Percentiles rank a stretch among this genome's conserved stretches.
Evolutionary conservation across 2,797 vertebrate genomes (phyloP).

Genomic region (Avahi laniger): DNA sequence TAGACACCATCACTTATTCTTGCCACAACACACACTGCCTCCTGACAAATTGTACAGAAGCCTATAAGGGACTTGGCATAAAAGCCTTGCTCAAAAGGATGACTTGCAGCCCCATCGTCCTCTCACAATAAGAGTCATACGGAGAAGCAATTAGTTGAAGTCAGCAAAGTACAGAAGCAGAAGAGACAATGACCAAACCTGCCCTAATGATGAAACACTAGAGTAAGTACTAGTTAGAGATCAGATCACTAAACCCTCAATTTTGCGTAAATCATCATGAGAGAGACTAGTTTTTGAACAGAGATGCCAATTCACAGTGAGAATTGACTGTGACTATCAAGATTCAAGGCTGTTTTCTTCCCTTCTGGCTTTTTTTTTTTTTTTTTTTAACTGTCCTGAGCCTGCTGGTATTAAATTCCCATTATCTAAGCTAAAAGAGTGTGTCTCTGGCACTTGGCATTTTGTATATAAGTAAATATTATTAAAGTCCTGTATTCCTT

Average conservation of each 20-base stretch:
- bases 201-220: not conserved
- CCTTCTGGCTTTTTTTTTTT: not conserved
- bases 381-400: not conserved
- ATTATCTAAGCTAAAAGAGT: not conserved
- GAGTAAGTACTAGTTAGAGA: not conserved
- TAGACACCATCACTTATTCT: not conserved
- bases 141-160: constrained; percentile 56
- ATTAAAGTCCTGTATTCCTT: not conserved
- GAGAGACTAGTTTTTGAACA: not conserved
- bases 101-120: constrained; percentile 39
- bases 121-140: constrained; percentile 33
- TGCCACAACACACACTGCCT: not conserved
- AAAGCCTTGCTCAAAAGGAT: constrained; percentile 44
- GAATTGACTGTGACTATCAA: not conserved
- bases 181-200: constrained; percentile 13
- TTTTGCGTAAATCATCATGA: constrained; percentile 31
- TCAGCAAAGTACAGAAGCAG: constrained; percentile 34
- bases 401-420: not conserved
- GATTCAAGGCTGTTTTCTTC: not conserved
- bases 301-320: not conserved
- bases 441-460: not conserved
- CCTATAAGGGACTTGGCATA: constrained; percentile 12
- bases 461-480: not conserved
- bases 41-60: constrained; percentile 31
- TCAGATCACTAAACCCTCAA: constrained; percentile 5